phyloP scores from a whole-genome alignment of 2,113 vertebrate species.

The Chaenocephalus aceratus region DNA sequence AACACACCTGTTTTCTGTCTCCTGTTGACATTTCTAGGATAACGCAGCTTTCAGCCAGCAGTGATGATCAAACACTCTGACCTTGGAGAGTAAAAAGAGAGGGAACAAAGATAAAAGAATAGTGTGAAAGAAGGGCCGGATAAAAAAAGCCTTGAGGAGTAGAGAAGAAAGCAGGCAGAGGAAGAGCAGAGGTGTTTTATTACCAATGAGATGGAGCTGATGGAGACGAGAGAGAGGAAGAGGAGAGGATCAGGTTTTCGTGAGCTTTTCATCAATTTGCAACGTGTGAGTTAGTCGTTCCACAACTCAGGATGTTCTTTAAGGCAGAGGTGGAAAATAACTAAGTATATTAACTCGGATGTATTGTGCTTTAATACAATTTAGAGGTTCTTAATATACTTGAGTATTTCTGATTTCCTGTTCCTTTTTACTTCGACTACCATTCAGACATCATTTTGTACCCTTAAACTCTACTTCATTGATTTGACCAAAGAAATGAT shows the following conservation, averaged over 20 bases:
- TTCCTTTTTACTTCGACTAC: no score
- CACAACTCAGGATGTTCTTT: no score
- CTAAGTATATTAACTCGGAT: no score
- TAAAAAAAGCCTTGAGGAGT: not conserved
- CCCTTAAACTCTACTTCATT: no score
- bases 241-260: slow-evolving; percentile 53
- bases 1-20: slow-evolving; percentile 33
- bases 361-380: no score
- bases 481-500: no score
- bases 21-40: slow-evolving; percentile 60
- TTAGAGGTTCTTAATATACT: no score
- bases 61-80: slow-evolving; percentile 34
- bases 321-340: no score
- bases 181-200: slow-evolving; percentile 41
- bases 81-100: slow-evolving; percentile 36
- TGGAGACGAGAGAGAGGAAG: slow-evolving; percentile 28
- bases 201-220: slow-evolving; percentile 57
- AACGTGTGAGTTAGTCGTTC: not conserved
- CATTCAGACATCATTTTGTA: no score
- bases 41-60: slow-evolving; percentile 33
- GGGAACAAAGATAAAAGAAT: not conserved
- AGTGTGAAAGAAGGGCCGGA: slow-evolving; percentile 5
- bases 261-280: slow-evolving; percentile 17
- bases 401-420: no score
- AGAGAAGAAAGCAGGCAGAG: slow-evolving; percentile 7